These are phyloP conservation scores for Halichoerus grypus DNA, from an alignment of 2,113 vertebrate genomes.

Conservation along the genomic window DNA sequence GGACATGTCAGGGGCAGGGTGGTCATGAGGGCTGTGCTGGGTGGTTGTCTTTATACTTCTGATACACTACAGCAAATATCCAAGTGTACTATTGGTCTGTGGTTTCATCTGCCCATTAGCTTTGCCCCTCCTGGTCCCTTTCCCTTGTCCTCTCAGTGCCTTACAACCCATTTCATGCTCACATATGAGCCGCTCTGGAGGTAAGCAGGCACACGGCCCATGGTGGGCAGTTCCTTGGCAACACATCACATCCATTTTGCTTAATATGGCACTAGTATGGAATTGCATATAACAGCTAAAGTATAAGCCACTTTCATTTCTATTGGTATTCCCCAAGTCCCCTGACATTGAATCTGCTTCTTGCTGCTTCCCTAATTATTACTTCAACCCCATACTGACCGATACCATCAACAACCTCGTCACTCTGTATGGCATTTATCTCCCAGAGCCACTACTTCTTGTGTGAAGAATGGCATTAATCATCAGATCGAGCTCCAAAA, in stretches of 20 bases:
- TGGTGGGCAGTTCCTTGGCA: background rate
- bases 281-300: background rate
- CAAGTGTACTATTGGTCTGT: background rate
- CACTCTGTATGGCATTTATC: background rate
- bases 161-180: background rate
- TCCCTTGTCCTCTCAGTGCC: background rate
- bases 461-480: background rate
- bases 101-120: background rate
- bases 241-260: background rate
- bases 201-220: accelerated
- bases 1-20: background rate
- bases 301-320: background rate
- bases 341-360: background rate
- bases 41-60: too few relatives aligned
- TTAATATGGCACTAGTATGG: background rate
- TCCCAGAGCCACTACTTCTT: background rate
- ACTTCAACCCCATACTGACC: background rate
- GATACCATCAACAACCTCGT: background rate
- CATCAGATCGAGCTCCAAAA: background rate
- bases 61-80: background rate
- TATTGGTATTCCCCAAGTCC: background rate
- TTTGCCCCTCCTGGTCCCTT: background rate
- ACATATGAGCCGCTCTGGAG: background rate
- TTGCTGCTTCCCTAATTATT: background rate
- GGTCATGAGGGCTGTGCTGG: accelerated